These are phyloP conservation scores for Naso thynnoides DNA, from an alignment of 2,797 vertebrate species.

Conservation along the genomic window DNA sequence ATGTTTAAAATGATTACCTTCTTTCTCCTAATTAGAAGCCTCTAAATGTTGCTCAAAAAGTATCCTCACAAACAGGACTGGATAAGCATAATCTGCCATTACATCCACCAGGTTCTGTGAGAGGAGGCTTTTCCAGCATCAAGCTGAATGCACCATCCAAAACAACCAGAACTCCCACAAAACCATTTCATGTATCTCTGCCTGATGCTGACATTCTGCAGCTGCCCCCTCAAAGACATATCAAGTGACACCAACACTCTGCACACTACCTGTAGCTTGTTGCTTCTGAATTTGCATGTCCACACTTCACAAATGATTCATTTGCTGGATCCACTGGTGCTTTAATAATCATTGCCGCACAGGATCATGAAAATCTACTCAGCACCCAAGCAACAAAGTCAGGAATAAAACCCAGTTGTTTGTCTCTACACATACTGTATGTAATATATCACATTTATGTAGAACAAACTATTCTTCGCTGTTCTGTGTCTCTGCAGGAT, in stretches of 20 bases:
- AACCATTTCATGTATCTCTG: neutral
- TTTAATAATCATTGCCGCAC: neutral
- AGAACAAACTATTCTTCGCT: neutral
- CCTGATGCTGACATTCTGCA: constrained; percentile 8
- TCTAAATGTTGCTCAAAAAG: neutral
- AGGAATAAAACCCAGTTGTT: neutral
- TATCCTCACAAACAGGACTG: neutral
- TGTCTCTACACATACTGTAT: neutral
- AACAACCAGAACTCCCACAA: neutral
- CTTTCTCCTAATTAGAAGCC: too few relatives aligned
- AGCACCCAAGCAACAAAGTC: neutral
- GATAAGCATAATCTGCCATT: neutral
- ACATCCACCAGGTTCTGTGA: neutral
- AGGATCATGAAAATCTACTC: neutral
- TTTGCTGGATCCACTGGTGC: neutral
- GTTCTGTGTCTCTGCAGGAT: constrained; percentile 6
- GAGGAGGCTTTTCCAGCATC: neutral
- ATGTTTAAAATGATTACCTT: neutral
- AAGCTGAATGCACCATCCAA: neutral
- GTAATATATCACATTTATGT: neutral
- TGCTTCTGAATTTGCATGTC: neutral
- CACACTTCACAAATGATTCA: neutral
- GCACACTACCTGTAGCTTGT: neutral
- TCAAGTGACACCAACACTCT: neutral
- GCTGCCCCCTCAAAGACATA: constrained; percentile 5